Conservation (phyloP, 2,888 invertebrate species). For the Clanis bilineata region DNA sequence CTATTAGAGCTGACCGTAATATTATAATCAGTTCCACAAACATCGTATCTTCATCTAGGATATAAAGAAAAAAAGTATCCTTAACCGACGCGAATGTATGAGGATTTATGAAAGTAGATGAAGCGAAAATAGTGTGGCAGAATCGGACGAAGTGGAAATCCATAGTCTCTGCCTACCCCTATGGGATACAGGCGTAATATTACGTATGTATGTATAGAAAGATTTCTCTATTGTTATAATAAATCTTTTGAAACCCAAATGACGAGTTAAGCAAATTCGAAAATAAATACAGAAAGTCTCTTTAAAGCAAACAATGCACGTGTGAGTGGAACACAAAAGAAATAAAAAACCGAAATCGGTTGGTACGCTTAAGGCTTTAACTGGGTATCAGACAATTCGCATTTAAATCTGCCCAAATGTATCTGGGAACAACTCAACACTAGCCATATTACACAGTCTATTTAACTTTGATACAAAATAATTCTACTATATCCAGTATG, state of each 20-base stretch:
- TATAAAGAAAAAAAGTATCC: too few species aligned
- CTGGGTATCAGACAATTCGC: constrained; percentile 46
- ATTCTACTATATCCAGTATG: constrained; percentile 26
- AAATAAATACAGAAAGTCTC: neutral
- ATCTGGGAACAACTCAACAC: constrained; percentile 36
- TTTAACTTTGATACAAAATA: constrained; percentile 19
- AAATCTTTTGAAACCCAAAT: too few species aligned
- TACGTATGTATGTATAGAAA: too few species aligned
- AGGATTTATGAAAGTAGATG: too few species aligned
- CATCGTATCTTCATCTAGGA: too few species aligned
- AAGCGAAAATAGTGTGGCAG: too few species aligned
- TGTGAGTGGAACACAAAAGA: constrained; percentile 18
- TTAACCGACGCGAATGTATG: too few species aligned
- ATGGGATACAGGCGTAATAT: too few species aligned
- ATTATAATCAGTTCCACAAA: too few species aligned
- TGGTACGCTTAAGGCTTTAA: constrained; percentile 40
- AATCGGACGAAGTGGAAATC: too few species aligned
- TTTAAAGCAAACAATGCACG: neutral
- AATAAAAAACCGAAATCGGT: constrained; percentile 40
- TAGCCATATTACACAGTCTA: constrained; percentile 32
- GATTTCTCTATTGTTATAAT: neutral
- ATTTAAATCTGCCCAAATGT: constrained; percentile 55
- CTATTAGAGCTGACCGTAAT: too few species aligned
- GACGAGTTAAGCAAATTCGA: neutral
- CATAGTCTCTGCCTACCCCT: too few species aligned